Evolutionary conservation across 2,113 vertebrate species (phyloP).

Genomic region (Eonycteris spelaea): DNA sequence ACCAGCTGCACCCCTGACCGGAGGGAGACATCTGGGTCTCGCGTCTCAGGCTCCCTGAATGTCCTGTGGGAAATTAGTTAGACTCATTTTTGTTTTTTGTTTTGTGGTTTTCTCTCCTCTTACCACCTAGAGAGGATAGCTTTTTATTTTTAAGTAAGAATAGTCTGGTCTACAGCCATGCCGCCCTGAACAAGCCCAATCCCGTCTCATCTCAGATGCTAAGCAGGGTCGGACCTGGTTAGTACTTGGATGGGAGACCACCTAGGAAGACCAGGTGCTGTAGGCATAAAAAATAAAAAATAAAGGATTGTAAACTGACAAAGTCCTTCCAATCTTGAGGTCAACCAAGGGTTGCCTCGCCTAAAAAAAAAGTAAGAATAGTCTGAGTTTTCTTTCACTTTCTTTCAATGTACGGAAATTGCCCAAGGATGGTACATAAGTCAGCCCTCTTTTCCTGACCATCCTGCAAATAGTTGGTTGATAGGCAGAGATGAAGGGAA

Average conservation of each 20-base stretch:
- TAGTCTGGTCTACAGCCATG: background rate
- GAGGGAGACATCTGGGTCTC: background rate
- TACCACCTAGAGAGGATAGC: background rate
- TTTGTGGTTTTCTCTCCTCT: background rate
- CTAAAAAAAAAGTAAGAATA: background rate
- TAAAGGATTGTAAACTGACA: too few relatives aligned
- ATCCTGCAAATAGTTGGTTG: background rate
- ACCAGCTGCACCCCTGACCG: background rate
- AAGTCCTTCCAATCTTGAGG: too few relatives aligned
- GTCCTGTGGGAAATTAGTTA: background rate
- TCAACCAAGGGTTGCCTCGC: too few relatives aligned
- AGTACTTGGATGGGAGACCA: too few relatives aligned
- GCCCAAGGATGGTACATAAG: rapidly evolving
- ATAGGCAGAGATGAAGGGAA: background rate
- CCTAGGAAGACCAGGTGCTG: too few relatives aligned
- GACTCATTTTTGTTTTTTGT: background rate
- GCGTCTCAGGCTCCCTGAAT: background rate
- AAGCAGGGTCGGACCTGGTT: too few relatives aligned
- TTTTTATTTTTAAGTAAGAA: conserved; percentile 2
- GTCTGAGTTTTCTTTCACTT: background rate
- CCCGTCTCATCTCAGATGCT: too few relatives aligned
- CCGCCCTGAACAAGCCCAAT: too few relatives aligned
- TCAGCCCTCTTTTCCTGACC: background rate
- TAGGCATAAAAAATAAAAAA: too few relatives aligned
- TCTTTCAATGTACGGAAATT: conserved; percentile 6